These are phyloP conservation scores for Bryconaethiops microstoma DNA, from an alignment of 2,797 vertebrate species.

Conservation along the genomic window DNA sequence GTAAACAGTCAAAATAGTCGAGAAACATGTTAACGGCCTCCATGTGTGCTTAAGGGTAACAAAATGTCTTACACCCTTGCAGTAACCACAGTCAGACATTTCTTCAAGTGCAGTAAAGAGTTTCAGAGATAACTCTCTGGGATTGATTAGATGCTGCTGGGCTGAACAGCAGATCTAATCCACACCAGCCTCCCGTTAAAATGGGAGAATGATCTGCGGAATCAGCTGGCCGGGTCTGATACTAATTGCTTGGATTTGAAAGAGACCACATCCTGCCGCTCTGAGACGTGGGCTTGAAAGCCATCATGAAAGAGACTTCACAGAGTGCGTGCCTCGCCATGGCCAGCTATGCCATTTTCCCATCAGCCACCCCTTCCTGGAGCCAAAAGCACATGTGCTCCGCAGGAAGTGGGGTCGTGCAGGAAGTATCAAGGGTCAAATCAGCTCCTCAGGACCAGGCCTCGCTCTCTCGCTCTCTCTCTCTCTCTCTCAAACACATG, in stretches of 20 bases:
- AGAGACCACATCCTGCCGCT: slow-evolving; percentile 55
- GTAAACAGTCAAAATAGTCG: slow-evolving; percentile 1
- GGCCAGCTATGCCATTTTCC: slow-evolving; percentile 20
- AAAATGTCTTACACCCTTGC: neutral
- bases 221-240: slow-evolving; percentile 17
- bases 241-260: slow-evolving; percentile 52
- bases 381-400: slow-evolving; percentile 28
- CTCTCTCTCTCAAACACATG: slow-evolving; percentile 3
- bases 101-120: neutral
- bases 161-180: slow-evolving; percentile 32
- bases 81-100: slow-evolving; percentile 6
- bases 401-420: slow-evolving; percentile 32
- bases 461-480: neutral
- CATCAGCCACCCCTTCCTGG: slow-evolving; percentile 34
- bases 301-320: slow-evolving; percentile 35
- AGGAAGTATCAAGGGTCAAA: slow-evolving; percentile 18
- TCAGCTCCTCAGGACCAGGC: neutral
- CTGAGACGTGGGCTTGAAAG: slow-evolving; percentile 33
- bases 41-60: slow-evolving; percentile 5
- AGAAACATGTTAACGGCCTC: slow-evolving; percentile 10
- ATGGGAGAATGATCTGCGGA: slow-evolving; percentile 3
- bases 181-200: slow-evolving; percentile 25
- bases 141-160: slow-evolving; percentile 37
- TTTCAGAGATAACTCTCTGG: slow-evolving; percentile 8
- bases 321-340: slow-evolving; percentile 20